These are phyloP conservation scores for Crocodylus rhombifer DNA, from an alignment of 2,797 vertebrate species.

Conservation along the genomic window DNA sequence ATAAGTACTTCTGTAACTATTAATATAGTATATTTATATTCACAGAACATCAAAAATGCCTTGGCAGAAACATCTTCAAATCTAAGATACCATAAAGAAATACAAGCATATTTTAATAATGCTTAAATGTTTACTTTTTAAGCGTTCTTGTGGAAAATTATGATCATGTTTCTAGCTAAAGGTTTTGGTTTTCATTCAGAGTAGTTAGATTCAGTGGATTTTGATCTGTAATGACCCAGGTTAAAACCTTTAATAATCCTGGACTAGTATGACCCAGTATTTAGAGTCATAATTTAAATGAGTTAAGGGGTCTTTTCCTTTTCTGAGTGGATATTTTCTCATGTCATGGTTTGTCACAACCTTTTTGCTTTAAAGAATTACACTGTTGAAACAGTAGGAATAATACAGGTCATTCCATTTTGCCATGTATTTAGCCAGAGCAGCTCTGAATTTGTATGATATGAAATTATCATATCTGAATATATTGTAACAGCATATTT, in stretches of 20 bases:
- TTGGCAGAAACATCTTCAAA: slow-evolving; percentile 1
- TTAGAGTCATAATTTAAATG: slow-evolving; percentile 62
- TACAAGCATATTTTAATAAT: slow-evolving; percentile 52
- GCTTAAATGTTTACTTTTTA: slow-evolving; percentile 53
- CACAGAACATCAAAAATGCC: slow-evolving; percentile 41
- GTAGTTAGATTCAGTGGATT: slow-evolving; percentile 48
- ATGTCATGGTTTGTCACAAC: slow-evolving; percentile 54
- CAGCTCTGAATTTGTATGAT: slow-evolving; percentile 1
- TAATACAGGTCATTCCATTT: slow-evolving; percentile 47
- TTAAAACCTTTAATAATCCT: slow-evolving; percentile 43
- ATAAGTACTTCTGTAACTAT: slow-evolving; percentile 50
- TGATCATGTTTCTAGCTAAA: slow-evolving; percentile 64
- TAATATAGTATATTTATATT: slow-evolving; percentile 21
- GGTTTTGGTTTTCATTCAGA: slow-evolving; percentile 61
- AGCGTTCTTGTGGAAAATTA: slow-evolving; percentile 34
- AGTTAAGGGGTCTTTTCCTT: slow-evolving; percentile 61
- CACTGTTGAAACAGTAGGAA: slow-evolving; percentile 58
- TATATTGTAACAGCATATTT: not conserved
- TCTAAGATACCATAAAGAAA: slow-evolving; percentile 36
- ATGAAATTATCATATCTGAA: slow-evolving; percentile 4
- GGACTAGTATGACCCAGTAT: slow-evolving; percentile 42
- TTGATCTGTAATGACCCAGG: not conserved
- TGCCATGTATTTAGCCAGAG: slow-evolving; percentile 19
- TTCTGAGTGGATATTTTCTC: slow-evolving; percentile 64
- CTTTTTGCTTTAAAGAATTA: slow-evolving; percentile 56